These are phyloP conservation scores for Xylocampa areola DNA, from an alignment of 2,888 invertebrate species.

Conservation along the genomic window DNA sequence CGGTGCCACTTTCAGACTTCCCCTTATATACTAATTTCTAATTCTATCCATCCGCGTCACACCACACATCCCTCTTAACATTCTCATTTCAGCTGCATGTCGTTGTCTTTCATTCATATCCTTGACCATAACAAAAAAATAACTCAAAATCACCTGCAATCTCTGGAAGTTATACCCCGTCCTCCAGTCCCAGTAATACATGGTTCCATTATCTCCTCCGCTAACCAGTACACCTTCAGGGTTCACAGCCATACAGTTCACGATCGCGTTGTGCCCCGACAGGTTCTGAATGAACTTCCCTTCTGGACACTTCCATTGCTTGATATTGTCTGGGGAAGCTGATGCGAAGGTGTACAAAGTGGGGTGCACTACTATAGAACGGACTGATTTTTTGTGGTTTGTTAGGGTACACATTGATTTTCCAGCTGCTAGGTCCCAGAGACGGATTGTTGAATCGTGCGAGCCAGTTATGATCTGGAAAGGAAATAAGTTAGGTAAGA, in stretches of 20 bases:
- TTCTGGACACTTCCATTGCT: conserved; percentile 99
- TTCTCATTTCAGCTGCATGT: no score
- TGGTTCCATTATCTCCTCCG: conserved; percentile 99
- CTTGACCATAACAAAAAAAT: no score
- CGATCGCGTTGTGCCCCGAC: conserved; percentile 98
- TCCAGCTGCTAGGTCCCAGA: conserved; percentile 99
- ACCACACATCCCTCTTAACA: no score
- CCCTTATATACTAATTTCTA: no score
- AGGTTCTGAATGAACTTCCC: conserved; percentile 99
- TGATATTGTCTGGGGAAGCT: conserved; percentile 99
- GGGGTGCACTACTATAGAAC: conserved; percentile 94
- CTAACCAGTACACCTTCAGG: conserved; percentile 98
- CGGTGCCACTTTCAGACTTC: no score
- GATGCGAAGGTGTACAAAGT: conserved; percentile 98
- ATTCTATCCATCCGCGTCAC: no score
- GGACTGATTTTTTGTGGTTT: conserved; percentile 99
- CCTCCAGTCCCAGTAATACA: conserved; percentile 99
- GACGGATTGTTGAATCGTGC: conserved; percentile 98
- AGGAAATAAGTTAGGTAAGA: not conserved
- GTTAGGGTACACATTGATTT: conserved; percentile 98
- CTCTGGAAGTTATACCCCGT: conserved; percentile 99
- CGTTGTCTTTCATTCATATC: no score
- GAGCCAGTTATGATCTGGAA: conserved; percentile 95
- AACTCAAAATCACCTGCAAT: conserved; percentile 89
- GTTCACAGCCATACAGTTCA: conserved; percentile 98